Evolutionary conservation across 2,888 invertebrate genomes (phyloP), one percentile per base, ranked within the genome.

Genomic region (Tortrix viridana): DNA sequence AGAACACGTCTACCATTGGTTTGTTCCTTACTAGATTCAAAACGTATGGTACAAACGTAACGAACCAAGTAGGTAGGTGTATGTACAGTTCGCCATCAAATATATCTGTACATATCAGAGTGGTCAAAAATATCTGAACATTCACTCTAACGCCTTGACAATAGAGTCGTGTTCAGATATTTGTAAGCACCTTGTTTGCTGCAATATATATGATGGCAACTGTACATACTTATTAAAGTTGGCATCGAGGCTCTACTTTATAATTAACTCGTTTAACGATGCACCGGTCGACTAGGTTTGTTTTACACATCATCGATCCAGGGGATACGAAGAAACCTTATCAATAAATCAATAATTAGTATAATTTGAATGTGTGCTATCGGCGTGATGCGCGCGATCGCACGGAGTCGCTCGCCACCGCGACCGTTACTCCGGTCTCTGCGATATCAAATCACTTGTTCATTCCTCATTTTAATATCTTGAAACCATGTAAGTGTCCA

Each of bases 381-480:
- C 74, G 72, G 71, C 69, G 69, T 69, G 68, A 63, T 73, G 73
- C 73, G 71, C 69, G 67, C 63, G 76, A 73, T 82, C 80, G 76
- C 84, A 81, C 82, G 82, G 81, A 80, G 85, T 82, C 82, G 76
- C 84, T 86, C 81, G 83, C 82, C 80, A 80, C 64, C 71, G 65
- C 67, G 73, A 80, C 79, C 78, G 80, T 80, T 82, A 84, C 69
- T 49, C 55, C 60, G 65, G 73, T 74, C 74, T 72, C 70, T 68
- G 66, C 67, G 64, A 65, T 69, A 71, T 75, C 75, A 62, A 76
- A 80, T 77, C 75, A 73, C 66, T 65, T 63, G 62, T 48, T 50
- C 54, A 56, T 59, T 66, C 53, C 64, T 58, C 66, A 58, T 55
- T 52, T 67, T 37, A 60, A 62, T 47, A 54, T 60, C 48, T 53